Evolutionary conservation across 2,888 invertebrate genomes (phyloP), one percentile per base, ranked within the genome.

Genomic region (Coenonympha arcania): DNA sequence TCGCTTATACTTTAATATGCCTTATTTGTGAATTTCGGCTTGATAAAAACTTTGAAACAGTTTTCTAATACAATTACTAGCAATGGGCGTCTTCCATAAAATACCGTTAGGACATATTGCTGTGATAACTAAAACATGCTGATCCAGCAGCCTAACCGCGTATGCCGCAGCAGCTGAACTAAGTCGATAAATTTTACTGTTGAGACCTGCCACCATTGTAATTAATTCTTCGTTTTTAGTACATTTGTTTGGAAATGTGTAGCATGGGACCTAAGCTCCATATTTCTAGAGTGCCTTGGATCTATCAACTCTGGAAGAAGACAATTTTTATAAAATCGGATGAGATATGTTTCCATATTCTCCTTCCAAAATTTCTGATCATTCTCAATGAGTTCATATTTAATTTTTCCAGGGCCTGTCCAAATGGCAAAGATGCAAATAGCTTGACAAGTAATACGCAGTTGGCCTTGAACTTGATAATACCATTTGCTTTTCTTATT

Each of bases 291-390:
- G 9, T 42, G 30, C 28, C 42, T 28, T 1, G 30, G 31, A 13
- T 42, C 42, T 18, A 42, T 30, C 30, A 42, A n/a, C 19, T 42
- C 42, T 42, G 30, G 45, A 33, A 45, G 45, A 13, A 45, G 34
- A 36, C 45, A 45, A 22, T 45, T 45, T 15, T 45, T 22, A 20
- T 45, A 45, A 16, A 48, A 48, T 33, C 31, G 30, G 22, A 48
- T 40, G 4, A 40, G 15, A 1, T n/a, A n/a, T n/a, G n/a, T n/a
- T 48, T 48, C 28, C 48, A 49, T 49, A 26, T 49, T 49, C 30
- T 49, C 42, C 36, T 49, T 49, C 36, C 48, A 49, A 34, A 42
- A 49, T 26, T 42, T 26, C n/a, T 13, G 19, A 13, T 49, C 49
- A 28, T 42, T 49, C 13, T 28, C 13, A 24, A 49, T 11, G 6